phyloP scores from a whole-genome alignment of 2,797 vertebrate species.

The Labeo calbasu region DNA sequence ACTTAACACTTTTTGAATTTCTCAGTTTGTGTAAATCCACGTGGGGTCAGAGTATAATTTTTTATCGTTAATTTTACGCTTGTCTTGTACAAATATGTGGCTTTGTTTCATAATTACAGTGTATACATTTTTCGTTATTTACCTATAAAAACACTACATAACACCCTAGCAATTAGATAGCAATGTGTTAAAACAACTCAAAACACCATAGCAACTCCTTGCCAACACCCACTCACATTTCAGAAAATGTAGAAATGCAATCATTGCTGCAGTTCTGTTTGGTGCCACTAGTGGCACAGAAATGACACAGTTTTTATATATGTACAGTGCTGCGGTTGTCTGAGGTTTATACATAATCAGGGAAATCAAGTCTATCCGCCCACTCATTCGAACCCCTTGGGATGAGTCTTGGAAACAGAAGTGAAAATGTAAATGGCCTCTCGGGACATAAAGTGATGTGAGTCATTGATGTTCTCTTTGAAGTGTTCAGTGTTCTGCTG shows the following conservation, averaged over 20 bases:
- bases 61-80: too few species aligned
- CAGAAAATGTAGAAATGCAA: background rate
- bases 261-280: background rate
- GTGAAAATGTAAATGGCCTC: conserved; percentile 33
- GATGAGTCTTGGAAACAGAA: conserved; percentile 1
- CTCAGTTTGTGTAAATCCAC: too few species aligned
- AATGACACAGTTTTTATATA: conserved; percentile 41
- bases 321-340: conserved; percentile 61
- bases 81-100: too few species aligned
- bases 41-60: too few species aligned
- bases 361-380: conserved; percentile 1
- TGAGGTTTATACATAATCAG: conserved; percentile 47
- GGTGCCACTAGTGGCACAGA: background rate
- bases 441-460: conserved; percentile 15
- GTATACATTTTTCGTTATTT: too few species aligned
- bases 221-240: background rate
- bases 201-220: background rate
- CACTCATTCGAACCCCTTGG: conserved; percentile 43
- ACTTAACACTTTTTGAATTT: too few species aligned
- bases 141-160: background rate
- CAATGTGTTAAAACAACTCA: background rate
- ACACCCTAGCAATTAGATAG: background rate
- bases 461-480: conserved; percentile 44
- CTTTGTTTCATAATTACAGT: too few species aligned
- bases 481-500: conserved; percentile 35